phyloP scores from a whole-genome alignment of 2,888 invertebrate species.

The Lepidocyrtoides sp. region DNA sequence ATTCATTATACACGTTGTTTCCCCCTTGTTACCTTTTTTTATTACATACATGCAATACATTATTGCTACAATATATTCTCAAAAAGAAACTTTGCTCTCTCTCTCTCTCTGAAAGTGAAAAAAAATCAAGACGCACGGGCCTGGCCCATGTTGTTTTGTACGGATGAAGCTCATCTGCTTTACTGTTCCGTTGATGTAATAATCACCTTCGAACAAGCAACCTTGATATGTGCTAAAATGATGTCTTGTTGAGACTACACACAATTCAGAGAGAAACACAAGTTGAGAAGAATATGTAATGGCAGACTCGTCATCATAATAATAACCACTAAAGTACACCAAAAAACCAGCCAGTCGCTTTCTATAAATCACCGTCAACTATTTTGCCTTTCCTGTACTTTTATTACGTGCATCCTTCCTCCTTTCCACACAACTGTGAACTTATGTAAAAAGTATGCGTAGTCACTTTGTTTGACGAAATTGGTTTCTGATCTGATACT shows the following conservation, averaged over 20 bases:
- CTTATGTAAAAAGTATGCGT: neutral
- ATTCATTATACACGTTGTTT: slow-evolving; percentile 15
- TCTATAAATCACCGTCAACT: slow-evolving; percentile 56
- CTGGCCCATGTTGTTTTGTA: slow-evolving; percentile 6
- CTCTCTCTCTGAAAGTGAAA: neutral
- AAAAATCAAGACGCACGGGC: neutral
- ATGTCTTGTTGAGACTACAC: slow-evolving; percentile 38
- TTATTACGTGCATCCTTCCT: slow-evolving; percentile 38
- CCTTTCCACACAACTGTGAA: neutral
- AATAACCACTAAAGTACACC: neutral
- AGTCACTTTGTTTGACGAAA: neutral
- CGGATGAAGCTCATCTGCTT: slow-evolving; percentile 1
- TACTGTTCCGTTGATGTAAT: slow-evolving; percentile 61
- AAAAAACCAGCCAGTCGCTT: slow-evolving; percentile 37
- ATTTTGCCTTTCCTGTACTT: slow-evolving; percentile 19
- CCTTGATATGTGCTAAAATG: slow-evolving; percentile 64
- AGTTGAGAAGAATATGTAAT: too few species aligned
- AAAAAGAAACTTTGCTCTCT: neutral
- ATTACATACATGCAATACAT: too few species aligned
- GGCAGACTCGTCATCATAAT: neutral
- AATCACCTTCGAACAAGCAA: slow-evolving; percentile 57
- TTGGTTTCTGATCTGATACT: slow-evolving; percentile 9
- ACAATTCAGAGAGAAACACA: neutral
- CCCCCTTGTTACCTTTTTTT: slow-evolving; percentile 13
- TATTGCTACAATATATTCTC: neutral